Base-by-base conservation (phyloP, 2,113 vertebrate species). In the Oxyura jamaicensis region DNA sequence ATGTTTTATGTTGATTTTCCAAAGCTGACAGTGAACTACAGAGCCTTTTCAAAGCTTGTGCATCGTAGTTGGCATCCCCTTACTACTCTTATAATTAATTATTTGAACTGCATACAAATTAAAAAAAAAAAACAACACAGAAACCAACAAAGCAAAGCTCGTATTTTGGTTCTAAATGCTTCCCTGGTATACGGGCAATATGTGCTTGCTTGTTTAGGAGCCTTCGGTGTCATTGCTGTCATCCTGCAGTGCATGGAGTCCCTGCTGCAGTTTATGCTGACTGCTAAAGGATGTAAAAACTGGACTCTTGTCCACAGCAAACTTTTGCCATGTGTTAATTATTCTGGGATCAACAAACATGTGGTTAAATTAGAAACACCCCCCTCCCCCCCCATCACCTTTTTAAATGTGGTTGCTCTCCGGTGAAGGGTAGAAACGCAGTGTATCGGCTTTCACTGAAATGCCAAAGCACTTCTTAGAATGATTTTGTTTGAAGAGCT, bases 1-100 rank as follows among this genome's bases (percentile, higher is more conserved):
- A 92, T 88, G 76, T 86, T 96, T 81, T 33, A 19, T 44, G 60
- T 78, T 89, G 76, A 52, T 88, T 92, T 93, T 74, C 86, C 85
- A 87, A 91, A 85, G 86, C 88, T 93, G 83, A 52, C 33, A 59
- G 72, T 69, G 77, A 95, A 50, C 31, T 35, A 44, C 16, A 74
- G 29, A 62, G 11, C 59, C 62, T 93, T 83, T 86, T 87, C 35
- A 36, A 22, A 80, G 67, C 44, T 86, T 81, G 52, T 66, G 87
- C 55, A 55, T 65, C 17, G 26, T 50, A 69, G 73, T 84, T 68
- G 73, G 46, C 88, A 87, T 75, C 76, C 69, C 48, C 66, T 89
- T 82, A 48, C 41, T 82, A 55, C 59, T 52, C n/a, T 53, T 83
- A 31, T 35, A 71, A 35, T n/a, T n/a, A n/a, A n/a, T 65, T 83